Evolutionary conservation across 2,888 invertebrate genomes (phyloP).

Genomic region (Ochropacha duplaris): DNA sequence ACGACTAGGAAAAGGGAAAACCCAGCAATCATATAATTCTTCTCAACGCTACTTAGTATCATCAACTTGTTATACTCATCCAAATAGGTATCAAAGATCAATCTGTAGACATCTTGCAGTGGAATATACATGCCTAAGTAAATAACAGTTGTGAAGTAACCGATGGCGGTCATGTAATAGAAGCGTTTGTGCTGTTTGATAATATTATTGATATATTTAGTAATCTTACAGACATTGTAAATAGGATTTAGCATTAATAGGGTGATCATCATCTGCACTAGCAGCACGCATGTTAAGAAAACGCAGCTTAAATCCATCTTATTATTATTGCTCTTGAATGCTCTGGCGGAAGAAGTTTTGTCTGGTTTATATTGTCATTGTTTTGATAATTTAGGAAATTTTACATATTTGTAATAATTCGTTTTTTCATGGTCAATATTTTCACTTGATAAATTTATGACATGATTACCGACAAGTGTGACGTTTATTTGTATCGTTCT

Average conservation of each 20-base stretch:
- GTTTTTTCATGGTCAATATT: conserved; percentile 1
- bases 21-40: conserved; percentile 66
- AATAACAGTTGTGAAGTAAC: conserved; percentile 53
- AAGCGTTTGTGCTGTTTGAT: conserved; percentile 32
- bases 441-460: conserved; percentile 35
- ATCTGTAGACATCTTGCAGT: conserved; percentile 45
- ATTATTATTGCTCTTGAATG: conserved; percentile 29
- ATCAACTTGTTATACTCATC: conserved; percentile 50
- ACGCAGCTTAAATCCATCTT: conserved; percentile 59
- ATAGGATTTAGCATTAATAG: conserved; percentile 63
- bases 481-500: conserved; percentile 44
- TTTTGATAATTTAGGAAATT: neutral
- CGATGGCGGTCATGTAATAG: conserved; percentile 29
- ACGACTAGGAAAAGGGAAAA: conserved; percentile 67
- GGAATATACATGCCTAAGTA: conserved; percentile 66
- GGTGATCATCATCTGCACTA: conserved; percentile 60
- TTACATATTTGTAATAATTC: neutral
- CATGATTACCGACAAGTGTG: conserved; percentile 21
- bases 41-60: conserved; percentile 54
- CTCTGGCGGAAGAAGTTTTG: neutral
- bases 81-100: conserved; percentile 40
- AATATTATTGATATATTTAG: conserved; percentile 35
- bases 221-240: conserved; percentile 55
- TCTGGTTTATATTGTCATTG: conserved; percentile 1
- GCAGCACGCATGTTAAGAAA: conserved; percentile 47